phyloP scores from a whole-genome alignment of 2,113 vertebrate genomes.

The Acanthochromis polyacanthus region DNA sequence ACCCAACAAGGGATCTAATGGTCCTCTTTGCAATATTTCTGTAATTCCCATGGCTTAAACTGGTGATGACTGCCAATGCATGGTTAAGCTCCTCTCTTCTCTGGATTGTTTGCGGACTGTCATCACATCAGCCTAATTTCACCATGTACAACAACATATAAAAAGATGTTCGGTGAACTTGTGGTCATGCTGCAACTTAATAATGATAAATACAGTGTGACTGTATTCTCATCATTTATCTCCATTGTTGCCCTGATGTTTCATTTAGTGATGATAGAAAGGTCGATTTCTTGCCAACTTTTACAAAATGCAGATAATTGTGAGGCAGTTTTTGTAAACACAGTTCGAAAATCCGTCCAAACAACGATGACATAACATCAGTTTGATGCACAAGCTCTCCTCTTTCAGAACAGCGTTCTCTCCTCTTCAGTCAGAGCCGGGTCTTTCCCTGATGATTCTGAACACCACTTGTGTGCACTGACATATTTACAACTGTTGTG shows the following conservation, averaged over 20 bases:
- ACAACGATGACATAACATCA: conserved; percentile 16
- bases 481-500: conserved; percentile 61
- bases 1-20: background rate
- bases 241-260: background rate
- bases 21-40: background rate
- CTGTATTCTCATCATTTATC: background rate
- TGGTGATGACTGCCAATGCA: background rate
- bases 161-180: conserved; percentile 10
- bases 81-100: background rate
- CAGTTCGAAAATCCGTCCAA: background rate
- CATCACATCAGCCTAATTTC: conserved; percentile 1
- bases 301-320: conserved; percentile 3
- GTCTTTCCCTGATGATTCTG: conserved; percentile 21
- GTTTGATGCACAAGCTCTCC: background rate
- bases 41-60: background rate
- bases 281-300: conserved; percentile 12
- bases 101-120: background rate
- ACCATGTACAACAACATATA: background rate
- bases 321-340: conserved; percentile 34
- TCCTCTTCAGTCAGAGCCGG: conserved; percentile 15
- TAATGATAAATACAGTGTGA: conserved; percentile 11
- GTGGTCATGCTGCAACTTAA: background rate
- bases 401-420: conserved; percentile 36
- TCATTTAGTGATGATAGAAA: conserved; percentile 4
- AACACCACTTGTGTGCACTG: conserved; percentile 36